A percentile compares a stretch with the other conserved stretches of the same genome.
phyloP scores from a whole-genome alignment of 1,140 invertebrate species.

The Chelonus insularis region DNA sequence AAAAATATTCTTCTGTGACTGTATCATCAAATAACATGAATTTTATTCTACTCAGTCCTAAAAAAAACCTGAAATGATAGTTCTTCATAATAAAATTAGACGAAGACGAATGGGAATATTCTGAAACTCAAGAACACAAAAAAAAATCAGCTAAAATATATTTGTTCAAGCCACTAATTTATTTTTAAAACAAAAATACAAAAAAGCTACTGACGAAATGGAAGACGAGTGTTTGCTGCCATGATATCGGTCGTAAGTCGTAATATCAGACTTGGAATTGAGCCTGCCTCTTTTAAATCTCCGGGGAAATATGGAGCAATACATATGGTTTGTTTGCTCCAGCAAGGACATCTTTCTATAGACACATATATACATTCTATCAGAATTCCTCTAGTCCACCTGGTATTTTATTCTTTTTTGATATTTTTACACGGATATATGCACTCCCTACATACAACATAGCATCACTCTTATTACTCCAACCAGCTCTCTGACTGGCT shows the following conservation, averaged over 20 bases:
- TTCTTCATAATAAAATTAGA: no score
- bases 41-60: no score
- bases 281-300: constrained; percentile 34
- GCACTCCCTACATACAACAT: constrained; percentile 1
- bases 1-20: no score
- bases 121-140: no score
- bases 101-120: no score
- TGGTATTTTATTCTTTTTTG: constrained; percentile 26
- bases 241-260: constrained; percentile 30
- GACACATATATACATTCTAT: background rate
- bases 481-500: background rate
- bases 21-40: no score
- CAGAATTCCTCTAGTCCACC: constrained; percentile 12
- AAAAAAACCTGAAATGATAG: no score
- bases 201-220: constrained; percentile 21
- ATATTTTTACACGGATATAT: constrained; percentile 10
- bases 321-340: constrained; percentile 22
- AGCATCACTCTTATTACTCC: constrained; percentile 17
- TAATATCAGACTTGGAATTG: constrained; percentile 43
- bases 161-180: no score
- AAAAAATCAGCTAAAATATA: no score
- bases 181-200: background rate
- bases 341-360: no score
- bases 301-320: constrained; percentile 48
- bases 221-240: constrained; percentile 18